Conservation (phyloP, 2,888 invertebrate species). For the Amphiduros pacificus region DNA sequence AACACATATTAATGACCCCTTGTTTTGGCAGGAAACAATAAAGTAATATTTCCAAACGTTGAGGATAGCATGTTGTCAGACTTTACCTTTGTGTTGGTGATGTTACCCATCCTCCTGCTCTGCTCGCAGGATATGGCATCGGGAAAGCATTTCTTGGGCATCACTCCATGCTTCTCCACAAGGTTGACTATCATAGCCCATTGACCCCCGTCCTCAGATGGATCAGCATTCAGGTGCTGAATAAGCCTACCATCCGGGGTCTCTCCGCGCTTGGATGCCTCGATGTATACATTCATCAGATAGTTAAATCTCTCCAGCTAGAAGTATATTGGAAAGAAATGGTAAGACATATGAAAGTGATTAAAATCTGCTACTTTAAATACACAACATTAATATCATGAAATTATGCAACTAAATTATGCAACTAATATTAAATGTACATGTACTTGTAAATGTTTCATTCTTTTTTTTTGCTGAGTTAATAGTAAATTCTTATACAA, state of each 20-base stretch:
- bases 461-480: too few species aligned
- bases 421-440: too few species aligned
- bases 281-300: slow-evolving; percentile 80
- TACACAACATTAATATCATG: too few species aligned
- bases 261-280: slow-evolving; percentile 75
- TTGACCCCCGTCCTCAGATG: slow-evolving; percentile 65
- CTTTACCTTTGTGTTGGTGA: slow-evolving; percentile 8
- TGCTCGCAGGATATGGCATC: slow-evolving; percentile 79
- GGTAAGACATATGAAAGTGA: too few species aligned
- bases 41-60: too few species aligned
- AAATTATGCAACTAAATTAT: too few species aligned
- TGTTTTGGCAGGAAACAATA: background rate
- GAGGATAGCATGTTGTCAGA: too few species aligned
- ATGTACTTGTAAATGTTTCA: too few species aligned
- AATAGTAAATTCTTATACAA: too few species aligned
- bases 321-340: too few species aligned
- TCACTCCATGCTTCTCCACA: slow-evolving; percentile 81
- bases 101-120: slow-evolving; percentile 57
- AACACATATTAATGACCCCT: background rate
- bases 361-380: too few species aligned
- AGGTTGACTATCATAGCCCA: slow-evolving; percentile 92
- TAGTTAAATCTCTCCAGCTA: slow-evolving; percentile 82
- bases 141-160: slow-evolving; percentile 86
- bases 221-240: slow-evolving; percentile 70
- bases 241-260: slow-evolving; percentile 77